Evolutionary conservation across 2,797 vertebrate genomes (phyloP), one percentile per base, ranked within the genome.

Genomic region (Gobionotothen gibberifrons): DNA sequence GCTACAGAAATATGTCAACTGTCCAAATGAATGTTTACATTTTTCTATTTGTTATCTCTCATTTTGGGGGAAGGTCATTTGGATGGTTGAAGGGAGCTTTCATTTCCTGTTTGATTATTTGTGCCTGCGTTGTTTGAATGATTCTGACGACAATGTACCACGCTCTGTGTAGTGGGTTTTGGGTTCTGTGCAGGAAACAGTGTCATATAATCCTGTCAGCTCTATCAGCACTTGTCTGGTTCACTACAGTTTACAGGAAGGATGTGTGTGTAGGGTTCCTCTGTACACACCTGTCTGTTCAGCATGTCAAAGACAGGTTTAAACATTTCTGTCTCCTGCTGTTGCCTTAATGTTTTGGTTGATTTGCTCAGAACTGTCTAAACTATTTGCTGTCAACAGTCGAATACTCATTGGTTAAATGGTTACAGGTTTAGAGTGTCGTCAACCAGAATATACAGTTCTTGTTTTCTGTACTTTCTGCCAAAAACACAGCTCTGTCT

Each of bases 11-110:
- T 52, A 36, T 36, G 49, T 81, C 70, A 76, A 29, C 47, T 21
- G 76, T 90, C 76, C 69, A 78, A 74, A 64, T 82, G 68, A 90
- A 90, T 88, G 81, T 88, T 82, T 78, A 76, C 72, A 71, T 83
- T 87, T 26, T 89, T 89, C 56, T 79, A 78, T 81, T 70, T 71
- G 64, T 64, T 65, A 48, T 22, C 54, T 68, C 53, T 74, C 8
- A 56, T 9, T 72, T 68, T 16, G 2, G 29, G 55, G 62, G 19
- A 64, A 17, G 32, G 52, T 11, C 40, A 63, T 66, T 39, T 21
- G 22, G 21, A 71, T 21, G 21, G 11, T 53, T 57, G 21, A 40
- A 77, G 49, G 17, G 39, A 12, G 11, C 72, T 39, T 78, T 74
- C 32, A 10, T 83, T 0, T 75, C 52, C 67, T 70, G 81, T 85